These are phyloP conservation scores for Sylvicola cinctus DNA, from an alignment of 2,888 invertebrate genomes.

Conservation along the genomic window DNA sequence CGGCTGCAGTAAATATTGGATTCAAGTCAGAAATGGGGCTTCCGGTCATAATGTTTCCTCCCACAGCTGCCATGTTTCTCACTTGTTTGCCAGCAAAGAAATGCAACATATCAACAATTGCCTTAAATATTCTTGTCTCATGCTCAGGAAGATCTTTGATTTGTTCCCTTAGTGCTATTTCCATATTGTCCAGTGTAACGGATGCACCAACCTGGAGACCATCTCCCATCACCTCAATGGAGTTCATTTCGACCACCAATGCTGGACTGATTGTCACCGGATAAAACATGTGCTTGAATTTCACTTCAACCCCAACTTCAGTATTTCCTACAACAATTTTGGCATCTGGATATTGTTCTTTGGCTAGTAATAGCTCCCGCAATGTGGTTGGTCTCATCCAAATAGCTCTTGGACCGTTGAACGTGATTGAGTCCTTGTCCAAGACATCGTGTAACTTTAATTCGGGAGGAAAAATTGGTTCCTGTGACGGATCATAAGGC, in stretches of 20 bases:
- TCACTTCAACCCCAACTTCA: slow-evolving; percentile 78
- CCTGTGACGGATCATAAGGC: slow-evolving; percentile 63
- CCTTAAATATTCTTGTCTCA: slow-evolving; percentile 41
- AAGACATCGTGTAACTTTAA: slow-evolving; percentile 37
- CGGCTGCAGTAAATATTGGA: slow-evolving; percentile 71
- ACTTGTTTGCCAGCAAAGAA: slow-evolving; percentile 94
- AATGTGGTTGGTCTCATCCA: slow-evolving; percentile 63
- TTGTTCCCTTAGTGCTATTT: slow-evolving; percentile 35
- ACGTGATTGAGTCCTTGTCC: slow-evolving; percentile 37
- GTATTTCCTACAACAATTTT: slow-evolving; percentile 82
- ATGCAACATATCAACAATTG: slow-evolving; percentile 65
- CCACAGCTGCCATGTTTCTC: slow-evolving; percentile 77
- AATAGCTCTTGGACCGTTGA: slow-evolving; percentile 38
- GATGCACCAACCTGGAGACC: slow-evolving; percentile 60
- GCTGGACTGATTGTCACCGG: slow-evolving; percentile 58
- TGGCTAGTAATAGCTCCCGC: slow-evolving; percentile 41
- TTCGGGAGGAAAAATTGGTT: slow-evolving; percentile 84
- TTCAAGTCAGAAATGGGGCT: slow-evolving; percentile 94
- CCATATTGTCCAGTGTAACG: slow-evolving; percentile 53
- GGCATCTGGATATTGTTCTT: slow-evolving; percentile 39
- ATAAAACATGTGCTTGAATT: slow-evolving; percentile 65
- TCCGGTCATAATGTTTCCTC: slow-evolving; percentile 86
- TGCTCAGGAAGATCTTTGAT: slow-evolving; percentile 29
- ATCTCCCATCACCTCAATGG: slow-evolving; percentile 28
- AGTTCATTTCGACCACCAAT: slow-evolving; percentile 43